These are phyloP conservation scores for Nemurella pictetii DNA, from an alignment of 2,888 invertebrate species.

Conservation along the genomic window DNA sequence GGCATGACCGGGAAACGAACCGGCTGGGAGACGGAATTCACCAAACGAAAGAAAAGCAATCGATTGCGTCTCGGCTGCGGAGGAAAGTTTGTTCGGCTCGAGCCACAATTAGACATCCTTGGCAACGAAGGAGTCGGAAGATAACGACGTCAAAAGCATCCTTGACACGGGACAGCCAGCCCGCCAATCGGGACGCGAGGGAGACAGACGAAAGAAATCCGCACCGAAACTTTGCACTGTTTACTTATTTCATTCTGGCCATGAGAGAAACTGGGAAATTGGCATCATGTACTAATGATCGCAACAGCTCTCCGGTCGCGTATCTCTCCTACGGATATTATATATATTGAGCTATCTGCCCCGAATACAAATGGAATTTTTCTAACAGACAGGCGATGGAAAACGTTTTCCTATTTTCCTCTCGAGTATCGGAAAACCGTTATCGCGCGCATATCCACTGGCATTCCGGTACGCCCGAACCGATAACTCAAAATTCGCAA, in stretches of 20 bases:
- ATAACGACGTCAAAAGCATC: neutral
- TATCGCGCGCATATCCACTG: slow-evolving; percentile 2
- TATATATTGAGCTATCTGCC: neutral
- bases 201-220: neutral
- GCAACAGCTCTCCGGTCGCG: neutral
- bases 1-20: neutral
- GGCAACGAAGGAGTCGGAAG: neutral
- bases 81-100: neutral
- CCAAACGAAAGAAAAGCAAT: neutral
- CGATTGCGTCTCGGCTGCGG: neutral
- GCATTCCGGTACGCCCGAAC: neutral
- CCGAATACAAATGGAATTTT: neutral
- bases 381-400: neutral
- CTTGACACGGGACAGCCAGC: neutral
- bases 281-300: neutral
- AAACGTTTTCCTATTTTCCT: slow-evolving; percentile 6
- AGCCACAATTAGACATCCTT: neutral
- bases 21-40: neutral
- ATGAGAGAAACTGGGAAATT: neutral
- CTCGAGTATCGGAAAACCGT: slow-evolving; percentile 10
- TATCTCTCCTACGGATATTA: neutral
- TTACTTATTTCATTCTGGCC: neutral
- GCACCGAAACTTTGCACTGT: neutral
- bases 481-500: slow-evolving; percentile 17
- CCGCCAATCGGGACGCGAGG: neutral